Conservation (phyloP, 1,140 invertebrate genomes). For the Calosoma granatense region DNA sequence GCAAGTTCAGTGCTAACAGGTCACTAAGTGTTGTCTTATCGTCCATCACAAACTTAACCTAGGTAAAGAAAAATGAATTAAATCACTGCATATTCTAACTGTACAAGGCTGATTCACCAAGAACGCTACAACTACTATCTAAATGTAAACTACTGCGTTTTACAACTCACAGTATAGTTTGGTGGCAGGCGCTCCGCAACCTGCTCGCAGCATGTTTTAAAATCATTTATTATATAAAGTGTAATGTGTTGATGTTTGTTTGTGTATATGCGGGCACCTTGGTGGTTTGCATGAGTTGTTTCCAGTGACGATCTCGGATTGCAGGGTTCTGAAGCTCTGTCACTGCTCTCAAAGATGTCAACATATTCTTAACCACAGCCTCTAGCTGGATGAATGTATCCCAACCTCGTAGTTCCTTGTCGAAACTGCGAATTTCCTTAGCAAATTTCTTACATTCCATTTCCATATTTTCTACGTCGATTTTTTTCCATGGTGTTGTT, state of each 20-base stretch:
- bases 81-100: conserved; percentile 2
- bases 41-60: conserved; percentile 64
- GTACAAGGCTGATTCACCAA: background rate
- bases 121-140: background rate
- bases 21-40: conserved; percentile 74
- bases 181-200: conserved; percentile 16
- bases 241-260: background rate
- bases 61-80: conserved; percentile 14
- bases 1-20: conserved; percentile 74
- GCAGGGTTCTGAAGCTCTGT: conserved; percentile 90
- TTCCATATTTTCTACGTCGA: conserved; percentile 90
- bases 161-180: conserved; percentile 22
- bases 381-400: conserved; percentile 62
- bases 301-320: conserved; percentile 87
- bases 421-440: conserved; percentile 71
- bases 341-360: conserved; percentile 78
- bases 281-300: conserved; percentile 83
- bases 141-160: background rate
- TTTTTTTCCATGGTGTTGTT: conserved; percentile 82
- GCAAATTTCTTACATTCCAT: conserved; percentile 87
- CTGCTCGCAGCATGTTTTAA: background rate
- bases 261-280: conserved; percentile 43
- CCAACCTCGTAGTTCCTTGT: conserved; percentile 82
- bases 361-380: conserved; percentile 68
- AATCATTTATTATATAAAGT: background rate